Evolutionary conservation across 1,140 invertebrate genomes (phyloP), one percentile per base, ranked within the genome.

Genomic region (Aphis gossypii): DNA sequence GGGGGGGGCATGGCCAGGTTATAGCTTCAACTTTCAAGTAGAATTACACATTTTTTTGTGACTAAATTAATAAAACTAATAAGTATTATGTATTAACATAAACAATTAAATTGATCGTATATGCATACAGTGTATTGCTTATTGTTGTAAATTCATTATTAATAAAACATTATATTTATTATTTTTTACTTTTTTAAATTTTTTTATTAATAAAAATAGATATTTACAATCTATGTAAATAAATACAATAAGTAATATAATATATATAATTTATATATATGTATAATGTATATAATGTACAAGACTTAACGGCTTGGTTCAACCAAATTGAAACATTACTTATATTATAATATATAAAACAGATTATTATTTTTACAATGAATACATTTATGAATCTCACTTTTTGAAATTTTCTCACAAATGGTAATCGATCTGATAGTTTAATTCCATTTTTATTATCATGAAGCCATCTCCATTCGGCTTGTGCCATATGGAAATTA

Each of bases 401-500:
- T 60, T 87, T 84, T 51, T 93, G 48, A 88, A 87, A 48, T 68
- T 51, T 44, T 93, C 41, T 93, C 86, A 60, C 68, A 68, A 44
- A 9, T 88, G 82, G 30, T 35, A 35, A 60, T 51, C 46, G 38
- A 93, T 60, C 41, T n/a, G 11, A 88, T 60, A 60, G 48, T 87
- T 89, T 88, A 60, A 48, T 89, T 88, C 86, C 48, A 82, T 86
- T 60, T 54, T 89, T 89, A 54, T 48, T 89, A 54, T 89, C 48
- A 35, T 89, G 51, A 51, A 93, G 44, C 86, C 93, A 93, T 60
- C 93, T 88, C 93, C 93, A 93, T 87, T 87, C 44, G 11, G 93
- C 93, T 88, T 93, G 93, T 51, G 54, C 82, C 82, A 68, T 76
- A 60, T 93, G 93, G 23, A 93, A 93, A 54, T 87, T 18, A 89